phyloP scores from a whole-genome alignment of 2,888 invertebrate species.

The Sesia bembeciformis region DNA sequence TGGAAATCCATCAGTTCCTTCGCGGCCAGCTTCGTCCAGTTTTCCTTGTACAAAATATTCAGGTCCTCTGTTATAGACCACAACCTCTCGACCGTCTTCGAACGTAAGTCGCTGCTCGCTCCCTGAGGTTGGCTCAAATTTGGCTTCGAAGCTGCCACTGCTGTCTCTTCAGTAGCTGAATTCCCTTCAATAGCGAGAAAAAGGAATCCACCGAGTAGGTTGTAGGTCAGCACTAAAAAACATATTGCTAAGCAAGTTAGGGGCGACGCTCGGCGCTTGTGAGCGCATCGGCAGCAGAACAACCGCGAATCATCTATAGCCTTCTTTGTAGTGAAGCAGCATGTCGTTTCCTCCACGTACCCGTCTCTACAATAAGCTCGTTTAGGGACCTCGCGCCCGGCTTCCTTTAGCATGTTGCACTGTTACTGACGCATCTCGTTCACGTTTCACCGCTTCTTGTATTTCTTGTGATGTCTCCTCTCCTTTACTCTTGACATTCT shows the following conservation, averaged over 20 bases:
- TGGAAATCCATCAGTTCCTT: conserved; percentile 90
- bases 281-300: conserved; percentile 72
- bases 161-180: conserved; percentile 67
- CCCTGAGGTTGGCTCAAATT: conserved; percentile 72
- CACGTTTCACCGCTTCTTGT: conserved; percentile 37
- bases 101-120: conserved; percentile 75
- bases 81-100: conserved; percentile 83
- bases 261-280: conserved; percentile 66
- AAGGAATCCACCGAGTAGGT: conserved; percentile 92
- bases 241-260: conserved; percentile 88
- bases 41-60: conserved; percentile 91
- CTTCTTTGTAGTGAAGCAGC: conserved; percentile 9
- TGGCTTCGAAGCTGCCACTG: conserved; percentile 78
- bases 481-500: conserved; percentile 9
- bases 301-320: conserved; percentile 17
- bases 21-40: conserved; percentile 93
- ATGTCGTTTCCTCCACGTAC: neutral
- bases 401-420: conserved; percentile 4
- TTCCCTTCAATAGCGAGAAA: conserved; percentile 89
- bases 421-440: neutral
- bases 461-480: conserved; percentile 40
- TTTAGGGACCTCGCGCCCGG: neutral
- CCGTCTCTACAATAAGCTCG: neutral
- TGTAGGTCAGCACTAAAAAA: conserved; percentile 91
- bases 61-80: conserved; percentile 91